These are phyloP conservation scores for Corythornis cristatus DNA, from an alignment of 2,113 vertebrate genomes.

Conservation along the genomic window DNA sequence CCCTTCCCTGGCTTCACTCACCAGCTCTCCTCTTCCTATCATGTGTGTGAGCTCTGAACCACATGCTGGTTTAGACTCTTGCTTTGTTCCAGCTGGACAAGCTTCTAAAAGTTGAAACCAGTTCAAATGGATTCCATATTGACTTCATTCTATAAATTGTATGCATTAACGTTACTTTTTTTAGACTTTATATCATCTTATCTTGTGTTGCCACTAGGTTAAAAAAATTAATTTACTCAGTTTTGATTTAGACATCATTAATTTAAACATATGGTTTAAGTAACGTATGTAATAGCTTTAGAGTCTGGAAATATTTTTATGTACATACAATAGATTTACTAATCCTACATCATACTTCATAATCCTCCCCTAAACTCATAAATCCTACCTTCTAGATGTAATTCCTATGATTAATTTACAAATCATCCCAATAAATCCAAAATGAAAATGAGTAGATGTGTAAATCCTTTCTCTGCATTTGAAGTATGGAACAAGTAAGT, in stretches of 20 bases:
- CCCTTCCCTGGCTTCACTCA: neutral
- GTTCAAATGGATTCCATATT: neutral
- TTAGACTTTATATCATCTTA: neutral
- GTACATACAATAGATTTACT: neutral
- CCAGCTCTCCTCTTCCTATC: neutral
- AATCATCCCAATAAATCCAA: conserved; percentile 20
- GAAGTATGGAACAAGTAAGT: neutral
- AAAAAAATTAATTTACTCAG: neutral
- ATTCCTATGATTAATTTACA: conserved; percentile 29
- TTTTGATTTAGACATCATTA: neutral
- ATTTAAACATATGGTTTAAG: neutral
- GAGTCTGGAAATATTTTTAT: neutral
- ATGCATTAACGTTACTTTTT: neutral
- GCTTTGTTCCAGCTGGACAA: neutral
- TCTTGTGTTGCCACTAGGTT: neutral
- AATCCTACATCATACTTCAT: neutral
- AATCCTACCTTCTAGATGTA: neutral
- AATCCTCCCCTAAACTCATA: neutral
- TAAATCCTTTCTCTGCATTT: conserved; percentile 20
- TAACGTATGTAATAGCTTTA: neutral
- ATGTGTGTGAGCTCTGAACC: neutral
- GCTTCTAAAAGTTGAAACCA: neutral
- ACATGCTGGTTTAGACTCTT: neutral
- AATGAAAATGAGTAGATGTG: conserved; percentile 3
- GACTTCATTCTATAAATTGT: neutral